A percentile compares a stretch with the other conserved stretches of the same genome.
Evolutionary conservation across 2,888 invertebrate species (phyloP).

Genomic region (Nemurella pictetii): DNA sequence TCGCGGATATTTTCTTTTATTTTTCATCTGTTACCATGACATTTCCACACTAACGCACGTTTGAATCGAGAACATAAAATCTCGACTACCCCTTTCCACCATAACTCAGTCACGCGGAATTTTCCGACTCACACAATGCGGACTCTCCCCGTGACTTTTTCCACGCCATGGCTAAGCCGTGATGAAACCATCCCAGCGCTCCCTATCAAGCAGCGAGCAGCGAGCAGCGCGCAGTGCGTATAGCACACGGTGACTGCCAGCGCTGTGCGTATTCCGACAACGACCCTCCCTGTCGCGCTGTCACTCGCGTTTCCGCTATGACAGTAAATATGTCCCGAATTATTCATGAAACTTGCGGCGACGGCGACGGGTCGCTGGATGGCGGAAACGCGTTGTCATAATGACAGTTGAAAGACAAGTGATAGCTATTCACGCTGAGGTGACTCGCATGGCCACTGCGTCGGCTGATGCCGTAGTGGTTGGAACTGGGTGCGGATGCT

Average conservation of each 20-base stretch:
- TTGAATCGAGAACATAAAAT: neutral
- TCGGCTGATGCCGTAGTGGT: neutral
- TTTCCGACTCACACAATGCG: neutral
- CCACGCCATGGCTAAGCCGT: neutral
- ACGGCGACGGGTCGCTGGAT: slow-evolving; percentile 3
- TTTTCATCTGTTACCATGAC: neutral
- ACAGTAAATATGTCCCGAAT: slow-evolving; percentile 41
- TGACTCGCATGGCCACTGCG: neutral
- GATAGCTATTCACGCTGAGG: slow-evolving; percentile 16
- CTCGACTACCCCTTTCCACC: neutral
- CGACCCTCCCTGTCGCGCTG: neutral
- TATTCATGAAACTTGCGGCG: slow-evolving; percentile 37
- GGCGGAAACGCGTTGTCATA: slow-evolving; percentile 38
- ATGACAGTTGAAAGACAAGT: slow-evolving; percentile 29
- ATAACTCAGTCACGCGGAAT: neutral
- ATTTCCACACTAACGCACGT: neutral
- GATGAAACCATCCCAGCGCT: too few relatives aligned
- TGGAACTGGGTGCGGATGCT: neutral
- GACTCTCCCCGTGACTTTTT: neutral
- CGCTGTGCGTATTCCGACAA: neutral
- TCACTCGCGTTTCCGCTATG: slow-evolving; percentile 24
- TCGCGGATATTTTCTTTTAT: slow-evolving; percentile 1
- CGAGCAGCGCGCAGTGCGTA: neutral
- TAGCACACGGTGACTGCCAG: too few relatives aligned
- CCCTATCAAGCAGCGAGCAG: neutral